phyloP scores from a whole-genome alignment of 2,113 vertebrate genomes.

The Forbesichthys agassizii region DNA sequence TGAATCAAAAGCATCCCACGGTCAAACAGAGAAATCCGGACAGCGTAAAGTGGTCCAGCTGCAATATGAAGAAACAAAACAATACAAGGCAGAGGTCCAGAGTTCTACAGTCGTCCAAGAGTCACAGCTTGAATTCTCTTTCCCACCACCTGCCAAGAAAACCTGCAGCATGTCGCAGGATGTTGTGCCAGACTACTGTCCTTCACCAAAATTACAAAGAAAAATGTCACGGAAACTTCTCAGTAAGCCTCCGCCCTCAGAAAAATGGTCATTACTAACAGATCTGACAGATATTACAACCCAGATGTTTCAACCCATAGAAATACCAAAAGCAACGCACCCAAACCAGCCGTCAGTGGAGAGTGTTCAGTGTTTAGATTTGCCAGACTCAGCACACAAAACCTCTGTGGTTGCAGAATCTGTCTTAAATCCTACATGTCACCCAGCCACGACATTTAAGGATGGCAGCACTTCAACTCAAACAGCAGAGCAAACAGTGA shows the following conservation, averaged over 20 bases:
- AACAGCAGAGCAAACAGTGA: conserved; percentile 42
- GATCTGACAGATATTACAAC: conserved; percentile 68
- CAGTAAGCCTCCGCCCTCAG: conserved; percentile 43
- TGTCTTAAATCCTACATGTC: background rate
- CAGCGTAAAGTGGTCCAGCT: conserved; percentile 21
- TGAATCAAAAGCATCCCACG: conserved; percentile 25
- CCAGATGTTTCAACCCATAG: conserved; percentile 64
- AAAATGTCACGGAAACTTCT: conserved; percentile 79
- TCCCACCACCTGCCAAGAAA: conserved; percentile 79
- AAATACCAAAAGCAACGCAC: conserved; percentile 59
- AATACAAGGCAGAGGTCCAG: conserved; percentile 41
- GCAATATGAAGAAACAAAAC: conserved; percentile 31
- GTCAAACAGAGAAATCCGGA: conserved; percentile 12
- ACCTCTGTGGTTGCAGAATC: conserved; percentile 11
- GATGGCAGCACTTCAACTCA: conserved; percentile 13
- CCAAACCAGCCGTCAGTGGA: conserved; percentile 33
- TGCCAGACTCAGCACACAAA: conserved; percentile 18
- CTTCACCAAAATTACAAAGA: conserved; percentile 75
- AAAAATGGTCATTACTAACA: conserved; percentile 66
- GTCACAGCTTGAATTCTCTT: conserved; percentile 63
- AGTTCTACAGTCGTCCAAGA: conserved; percentile 46
- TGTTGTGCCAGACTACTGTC: conserved; percentile 69
- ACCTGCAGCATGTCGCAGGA: conserved; percentile 74
- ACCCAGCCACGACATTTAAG: conserved; percentile 2
- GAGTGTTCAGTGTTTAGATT: conserved; percentile 1